Conservation (phyloP, 2,113 vertebrate genomes). For the Corythornis vintsioides region DNA sequence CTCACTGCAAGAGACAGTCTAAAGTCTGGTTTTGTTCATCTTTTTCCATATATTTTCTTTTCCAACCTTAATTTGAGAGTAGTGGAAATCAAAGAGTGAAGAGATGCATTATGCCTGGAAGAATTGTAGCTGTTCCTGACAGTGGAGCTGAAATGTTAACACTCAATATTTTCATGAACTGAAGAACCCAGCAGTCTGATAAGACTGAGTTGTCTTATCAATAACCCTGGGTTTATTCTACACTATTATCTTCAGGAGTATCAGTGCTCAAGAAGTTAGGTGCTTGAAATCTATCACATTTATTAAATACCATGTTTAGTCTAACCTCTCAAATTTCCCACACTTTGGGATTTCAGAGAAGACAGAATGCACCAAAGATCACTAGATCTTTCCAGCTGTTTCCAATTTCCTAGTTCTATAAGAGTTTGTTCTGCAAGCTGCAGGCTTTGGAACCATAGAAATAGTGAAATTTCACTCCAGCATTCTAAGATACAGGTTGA, state of each 20-base stretch:
- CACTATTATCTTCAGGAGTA: neutral
- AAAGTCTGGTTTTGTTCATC: neutral
- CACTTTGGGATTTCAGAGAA: neutral
- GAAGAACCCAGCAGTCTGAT: neutral
- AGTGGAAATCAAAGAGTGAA: neutral
- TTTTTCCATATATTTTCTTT: neutral
- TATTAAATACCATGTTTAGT: neutral
- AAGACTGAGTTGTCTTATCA: neutral
- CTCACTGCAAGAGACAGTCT: neutral
- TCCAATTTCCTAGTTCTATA: neutral
- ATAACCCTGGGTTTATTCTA: neutral
- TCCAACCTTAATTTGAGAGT: neutral
- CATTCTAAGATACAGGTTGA: neutral
- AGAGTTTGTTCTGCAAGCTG: neutral
- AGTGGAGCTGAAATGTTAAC: neutral
- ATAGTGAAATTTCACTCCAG: neutral
- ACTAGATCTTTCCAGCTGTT: neutral
- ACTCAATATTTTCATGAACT: neutral
- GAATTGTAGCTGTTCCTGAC: neutral
- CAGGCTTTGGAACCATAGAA: neutral
- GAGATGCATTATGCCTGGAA: fast-evolving
- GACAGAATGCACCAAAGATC: neutral
- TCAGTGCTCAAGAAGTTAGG: neutral
- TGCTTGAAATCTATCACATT: neutral
- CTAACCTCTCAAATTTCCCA: neutral